A percentile compares a stretch with the other conserved stretches of the same genome.
Evolutionary conservation across 2,113 vertebrate species (phyloP).

Genomic region (Ginglymostoma cirratum): DNA sequence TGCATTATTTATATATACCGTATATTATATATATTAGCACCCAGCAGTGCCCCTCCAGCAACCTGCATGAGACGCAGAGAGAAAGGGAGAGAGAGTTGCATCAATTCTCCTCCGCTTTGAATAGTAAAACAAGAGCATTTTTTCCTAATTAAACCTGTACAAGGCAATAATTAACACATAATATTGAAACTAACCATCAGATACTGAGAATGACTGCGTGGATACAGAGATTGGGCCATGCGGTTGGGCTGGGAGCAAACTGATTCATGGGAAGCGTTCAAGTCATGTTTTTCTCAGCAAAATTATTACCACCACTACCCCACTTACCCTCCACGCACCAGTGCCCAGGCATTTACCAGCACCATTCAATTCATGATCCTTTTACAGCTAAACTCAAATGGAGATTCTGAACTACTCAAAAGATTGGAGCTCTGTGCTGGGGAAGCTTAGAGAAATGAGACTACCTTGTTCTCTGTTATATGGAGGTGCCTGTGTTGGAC

Average conservation of each 20-base stretch:
- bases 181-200: conserved; percentile 30
- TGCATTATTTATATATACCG: neutral
- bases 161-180: conserved; percentile 30
- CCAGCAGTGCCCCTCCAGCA: neutral
- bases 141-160: conserved; percentile 34
- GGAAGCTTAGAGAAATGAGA: neutral
- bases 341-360: too few species aligned
- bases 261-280: too few species aligned
- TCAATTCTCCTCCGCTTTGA: conserved; percentile 30
- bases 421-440: neutral
- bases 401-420: neutral
- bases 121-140: conserved; percentile 21
- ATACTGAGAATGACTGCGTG: conserved; percentile 1
- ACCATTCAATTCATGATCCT: neutral
- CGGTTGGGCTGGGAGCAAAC: too few species aligned
- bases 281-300: neutral
- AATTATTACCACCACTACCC: neutral
- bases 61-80: neutral
- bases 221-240: neutral
- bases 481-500: too few species aligned
- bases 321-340: too few species aligned
- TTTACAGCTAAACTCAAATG: neutral
- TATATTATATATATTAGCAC: neutral
- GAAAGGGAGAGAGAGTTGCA: neutral
- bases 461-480: neutral